Percentiles rank a stretch among this genome's conserved stretches.
These are phyloP conservation scores for Todiramphus saurophagus DNA, from an alignment of 2,113 vertebrate genomes.

Conservation along the genomic window DNA sequence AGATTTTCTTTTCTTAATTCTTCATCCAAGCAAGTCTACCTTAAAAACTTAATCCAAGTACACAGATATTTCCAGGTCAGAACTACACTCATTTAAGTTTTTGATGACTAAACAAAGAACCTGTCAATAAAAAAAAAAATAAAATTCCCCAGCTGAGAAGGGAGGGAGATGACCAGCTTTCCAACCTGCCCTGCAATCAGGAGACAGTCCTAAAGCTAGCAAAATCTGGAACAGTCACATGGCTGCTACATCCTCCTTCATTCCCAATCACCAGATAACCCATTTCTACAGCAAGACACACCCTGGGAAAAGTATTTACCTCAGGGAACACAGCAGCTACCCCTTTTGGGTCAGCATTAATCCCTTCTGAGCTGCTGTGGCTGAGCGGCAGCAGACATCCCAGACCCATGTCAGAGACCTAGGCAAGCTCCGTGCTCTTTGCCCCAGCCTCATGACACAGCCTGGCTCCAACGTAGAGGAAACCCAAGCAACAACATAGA, in stretches of 20 bases:
- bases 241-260: neutral
- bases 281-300: neutral
- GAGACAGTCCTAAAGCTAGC: neutral
- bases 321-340: neutral
- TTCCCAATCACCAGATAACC: neutral
- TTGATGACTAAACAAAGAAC: neutral
- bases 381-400: neutral
- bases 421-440: neutral
- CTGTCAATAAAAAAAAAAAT: neutral
- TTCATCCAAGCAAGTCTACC: neutral
- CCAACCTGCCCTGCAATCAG: neutral
- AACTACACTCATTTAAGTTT: neutral
- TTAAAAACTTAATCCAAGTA: neutral
- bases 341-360: accelerated
- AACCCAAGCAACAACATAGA: neutral
- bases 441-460: neutral
- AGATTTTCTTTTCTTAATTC: neutral
- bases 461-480: neutral
- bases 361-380: neutral
- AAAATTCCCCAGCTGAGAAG: neutral
- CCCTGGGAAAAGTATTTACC: neutral
- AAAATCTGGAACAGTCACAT: neutral
- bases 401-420: neutral
- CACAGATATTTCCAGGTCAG: neutral
- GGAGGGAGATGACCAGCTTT: neutral